Conservation (phyloP, 1,140 invertebrate genomes). For the Drosophila kanapiae region DNA sequence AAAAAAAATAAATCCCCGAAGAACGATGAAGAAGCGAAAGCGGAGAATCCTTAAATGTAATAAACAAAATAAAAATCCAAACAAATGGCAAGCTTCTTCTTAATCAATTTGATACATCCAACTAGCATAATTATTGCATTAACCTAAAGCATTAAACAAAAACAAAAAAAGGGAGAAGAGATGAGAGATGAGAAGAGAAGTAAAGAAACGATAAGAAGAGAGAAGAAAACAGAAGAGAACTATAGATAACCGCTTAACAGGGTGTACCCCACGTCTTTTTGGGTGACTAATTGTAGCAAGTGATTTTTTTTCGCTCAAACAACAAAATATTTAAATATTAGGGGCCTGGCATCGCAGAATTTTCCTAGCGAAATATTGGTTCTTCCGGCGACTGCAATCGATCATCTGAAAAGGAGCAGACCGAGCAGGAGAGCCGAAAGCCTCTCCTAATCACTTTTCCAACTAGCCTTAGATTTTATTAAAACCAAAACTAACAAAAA, state of each 20-base stretch:
- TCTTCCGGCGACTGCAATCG: slow-evolving; percentile 25
- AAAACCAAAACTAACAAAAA: neutral
- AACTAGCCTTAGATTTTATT: slow-evolving; percentile 71
- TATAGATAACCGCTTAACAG: slow-evolving; percentile 51
- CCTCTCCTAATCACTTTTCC: slow-evolving; percentile 54
- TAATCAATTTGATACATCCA: slow-evolving; percentile 67
- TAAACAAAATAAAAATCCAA: slow-evolving; percentile 46
- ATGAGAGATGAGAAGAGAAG: neutral
- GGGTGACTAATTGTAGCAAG: slow-evolving; percentile 44
- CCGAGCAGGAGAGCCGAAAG: neutral
- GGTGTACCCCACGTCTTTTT: slow-evolving; percentile 35
- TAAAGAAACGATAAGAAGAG: neutral
- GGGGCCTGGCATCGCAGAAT: slow-evolving; percentile 13
- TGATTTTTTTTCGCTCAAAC: slow-evolving; percentile 47
- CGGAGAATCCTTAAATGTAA: slow-evolving; percentile 41
- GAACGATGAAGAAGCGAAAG: slow-evolving; percentile 1
- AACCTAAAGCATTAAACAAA: slow-evolving; percentile 20
- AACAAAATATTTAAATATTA: slow-evolving; percentile 24
- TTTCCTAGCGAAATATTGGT: slow-evolving; percentile 23
- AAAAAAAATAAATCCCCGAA: slow-evolving; percentile 20
- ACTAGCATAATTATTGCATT: slow-evolving; percentile 43
- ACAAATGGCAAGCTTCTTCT: slow-evolving; percentile 48
- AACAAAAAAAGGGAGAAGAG: neutral
- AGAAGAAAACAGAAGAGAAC: slow-evolving; percentile 2
- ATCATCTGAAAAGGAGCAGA: neutral